Conservation (phyloP, 2,113 vertebrate species). For the Seriola dumerili region DNA sequence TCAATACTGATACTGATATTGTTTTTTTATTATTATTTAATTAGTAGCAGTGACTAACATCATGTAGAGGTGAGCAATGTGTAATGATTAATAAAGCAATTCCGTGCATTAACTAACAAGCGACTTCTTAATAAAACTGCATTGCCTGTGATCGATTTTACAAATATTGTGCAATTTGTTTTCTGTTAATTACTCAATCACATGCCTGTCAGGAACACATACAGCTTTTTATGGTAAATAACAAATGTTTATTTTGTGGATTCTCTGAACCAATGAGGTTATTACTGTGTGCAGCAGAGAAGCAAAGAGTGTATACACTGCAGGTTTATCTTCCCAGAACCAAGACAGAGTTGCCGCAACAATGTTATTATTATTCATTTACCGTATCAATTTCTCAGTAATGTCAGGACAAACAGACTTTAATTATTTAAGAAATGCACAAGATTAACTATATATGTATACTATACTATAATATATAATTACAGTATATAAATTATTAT, state of each 20-base stretch:
- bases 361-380: neutral
- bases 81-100: neutral
- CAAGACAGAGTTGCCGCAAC: neutral
- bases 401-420: too few species aligned
- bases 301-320: neutral
- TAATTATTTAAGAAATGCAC: too few species aligned
- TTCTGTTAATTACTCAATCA: conserved; percentile 22
- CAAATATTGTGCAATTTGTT: neutral
- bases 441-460: too few species aligned
- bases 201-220: conserved; percentile 28
- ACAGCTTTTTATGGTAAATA: conserved; percentile 2
- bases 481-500: too few species aligned
- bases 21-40: neutral
- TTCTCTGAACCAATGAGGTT: conserved; percentile 20
- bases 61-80: neutral
- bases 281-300: neutral
- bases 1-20: too few species aligned
- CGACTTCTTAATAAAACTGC: neutral
- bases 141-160: conserved; percentile 12
- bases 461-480: too few species aligned
- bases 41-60: neutral
- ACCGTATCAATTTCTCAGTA: too few species aligned
- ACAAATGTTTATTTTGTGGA: neutral
- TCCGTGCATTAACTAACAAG: neutral
- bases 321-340: neutral